Percentiles rank a stretch among this genome's conserved stretches.
These are phyloP conservation scores for Ceratotherium simum DNA, from an alignment of 2,113 vertebrate species.

Conservation along the genomic window DNA sequence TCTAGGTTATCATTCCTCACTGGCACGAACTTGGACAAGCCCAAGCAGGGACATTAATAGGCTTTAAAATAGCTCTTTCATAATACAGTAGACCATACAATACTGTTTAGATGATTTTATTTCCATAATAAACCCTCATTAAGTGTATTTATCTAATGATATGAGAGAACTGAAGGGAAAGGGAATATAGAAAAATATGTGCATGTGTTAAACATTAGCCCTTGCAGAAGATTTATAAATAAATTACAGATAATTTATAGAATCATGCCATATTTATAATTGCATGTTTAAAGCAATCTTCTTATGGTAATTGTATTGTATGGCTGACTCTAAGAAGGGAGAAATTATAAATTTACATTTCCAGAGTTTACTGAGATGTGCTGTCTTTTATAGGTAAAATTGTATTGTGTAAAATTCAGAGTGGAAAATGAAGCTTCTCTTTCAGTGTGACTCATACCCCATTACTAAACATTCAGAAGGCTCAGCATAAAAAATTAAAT, in stretches of 20 bases:
- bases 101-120: conserved; percentile 71
- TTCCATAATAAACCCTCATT: conserved; percentile 77
- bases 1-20: conserved; percentile 70
- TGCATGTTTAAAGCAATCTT: conserved; percentile 80
- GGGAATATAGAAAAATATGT: conserved; percentile 69
- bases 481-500: conserved; percentile 81
- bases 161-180: conserved; percentile 63
- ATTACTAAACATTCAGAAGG: conserved; percentile 79
- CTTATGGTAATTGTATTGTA: conserved; percentile 79
- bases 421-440: conserved; percentile 79
- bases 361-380: conserved; percentile 73
- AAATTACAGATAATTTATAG: conserved; percentile 71
- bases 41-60: conserved; percentile 78
- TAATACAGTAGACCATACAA: conserved; percentile 67
- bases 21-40: conserved; percentile 76
- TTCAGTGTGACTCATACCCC: conserved; percentile 75
- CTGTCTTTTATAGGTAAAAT: conserved; percentile 82
- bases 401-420: conserved; percentile 80
- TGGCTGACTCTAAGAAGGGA: conserved; percentile 59
- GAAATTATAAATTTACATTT: conserved; percentile 81
- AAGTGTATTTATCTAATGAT: conserved; percentile 73
- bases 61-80: conserved; percentile 78
- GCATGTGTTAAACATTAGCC: conserved; percentile 71
- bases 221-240: conserved; percentile 73
- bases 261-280: conserved; percentile 82